These are phyloP conservation scores for Drosophila sechellia DNA, from an alignment of 1,140 invertebrate species.

Conservation along the genomic window DNA sequence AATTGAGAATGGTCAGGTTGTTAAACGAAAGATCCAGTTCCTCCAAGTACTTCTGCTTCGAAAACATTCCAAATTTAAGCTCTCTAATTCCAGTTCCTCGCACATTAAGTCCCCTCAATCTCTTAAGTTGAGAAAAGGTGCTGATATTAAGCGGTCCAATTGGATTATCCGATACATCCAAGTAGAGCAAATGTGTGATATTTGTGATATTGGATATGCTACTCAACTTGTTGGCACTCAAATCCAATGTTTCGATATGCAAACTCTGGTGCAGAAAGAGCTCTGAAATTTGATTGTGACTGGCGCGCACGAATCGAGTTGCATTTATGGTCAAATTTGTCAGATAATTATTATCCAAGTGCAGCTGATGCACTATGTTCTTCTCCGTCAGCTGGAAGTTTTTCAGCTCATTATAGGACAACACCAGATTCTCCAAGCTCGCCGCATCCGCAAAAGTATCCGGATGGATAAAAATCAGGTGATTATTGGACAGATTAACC, in stretches of 20 bases:
- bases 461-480: slow-evolving; percentile 61
- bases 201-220: slow-evolving; percentile 72
- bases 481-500: slow-evolving; percentile 74
- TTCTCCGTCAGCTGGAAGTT: slow-evolving; percentile 70
- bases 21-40: slow-evolving; percentile 78
- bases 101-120: slow-evolving; percentile 61
- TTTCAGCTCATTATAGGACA: slow-evolving; percentile 58
- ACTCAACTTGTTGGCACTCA: slow-evolving; percentile 59
- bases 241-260: slow-evolving; percentile 65
- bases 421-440: slow-evolving; percentile 64
- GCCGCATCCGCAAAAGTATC: slow-evolving; percentile 72
- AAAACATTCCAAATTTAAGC: slow-evolving; percentile 80
- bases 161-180: slow-evolving; percentile 76
- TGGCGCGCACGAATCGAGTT: slow-evolving; percentile 69
- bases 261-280: slow-evolving; percentile 57
- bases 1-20: slow-evolving; percentile 74
- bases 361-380: slow-evolving; percentile 68
- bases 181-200: slow-evolving; percentile 53
- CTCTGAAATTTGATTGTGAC: slow-evolving; percentile 68
- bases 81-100: slow-evolving; percentile 56
- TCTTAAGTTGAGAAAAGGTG: slow-evolving; percentile 74
- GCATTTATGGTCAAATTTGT: slow-evolving; percentile 70
- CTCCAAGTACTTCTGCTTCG: slow-evolving; percentile 71
- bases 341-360: slow-evolving; percentile 73
- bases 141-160: slow-evolving; percentile 70